Conservation (phyloP, 2,888 invertebrate species). For the Agrochola circellaris region DNA sequence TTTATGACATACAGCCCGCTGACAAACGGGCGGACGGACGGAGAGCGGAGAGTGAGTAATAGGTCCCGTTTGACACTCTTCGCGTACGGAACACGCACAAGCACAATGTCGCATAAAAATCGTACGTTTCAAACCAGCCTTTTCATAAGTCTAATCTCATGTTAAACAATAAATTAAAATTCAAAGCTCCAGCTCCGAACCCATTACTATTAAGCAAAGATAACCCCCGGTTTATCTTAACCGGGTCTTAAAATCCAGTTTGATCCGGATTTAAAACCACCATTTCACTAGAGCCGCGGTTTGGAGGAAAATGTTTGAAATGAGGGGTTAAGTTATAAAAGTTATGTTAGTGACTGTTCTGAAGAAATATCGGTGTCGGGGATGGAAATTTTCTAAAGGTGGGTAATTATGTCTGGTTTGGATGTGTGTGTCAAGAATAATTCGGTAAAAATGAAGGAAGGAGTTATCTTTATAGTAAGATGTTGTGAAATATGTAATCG, state of each 20-base stretch:
- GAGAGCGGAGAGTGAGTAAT: too few species aligned
- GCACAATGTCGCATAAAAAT: neutral
- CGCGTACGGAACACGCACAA: too few species aligned
- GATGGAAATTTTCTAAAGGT: conserved; percentile 19
- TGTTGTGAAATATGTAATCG: too few species aligned
- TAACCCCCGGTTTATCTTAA: conserved; percentile 63
- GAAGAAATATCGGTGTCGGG: conserved; percentile 36
- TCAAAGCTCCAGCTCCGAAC: conserved; percentile 57
- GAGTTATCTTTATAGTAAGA: too few species aligned
- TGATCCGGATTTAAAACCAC: conserved; percentile 52
- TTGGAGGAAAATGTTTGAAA: neutral
- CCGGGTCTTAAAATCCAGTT: conserved; percentile 59
- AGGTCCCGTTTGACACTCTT: too few species aligned
- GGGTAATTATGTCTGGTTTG: conserved; percentile 6
- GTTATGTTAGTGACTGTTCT: conserved; percentile 18
- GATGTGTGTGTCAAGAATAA: neutral
- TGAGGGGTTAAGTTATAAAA: conserved; percentile 9
- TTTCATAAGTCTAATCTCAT: conserved; percentile 25
- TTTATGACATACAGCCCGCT: too few species aligned
- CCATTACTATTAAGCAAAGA: conserved; percentile 67
- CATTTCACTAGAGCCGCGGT: conserved; percentile 7
- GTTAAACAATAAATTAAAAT: conserved; percentile 66
- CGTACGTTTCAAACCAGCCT: neutral
- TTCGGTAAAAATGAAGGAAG: too few species aligned
- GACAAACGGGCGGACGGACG: too few species aligned